These are phyloP conservation scores for Tenthredo mesomela DNA, from an alignment of 2,888 invertebrate genomes.

Conservation along the genomic window DNA sequence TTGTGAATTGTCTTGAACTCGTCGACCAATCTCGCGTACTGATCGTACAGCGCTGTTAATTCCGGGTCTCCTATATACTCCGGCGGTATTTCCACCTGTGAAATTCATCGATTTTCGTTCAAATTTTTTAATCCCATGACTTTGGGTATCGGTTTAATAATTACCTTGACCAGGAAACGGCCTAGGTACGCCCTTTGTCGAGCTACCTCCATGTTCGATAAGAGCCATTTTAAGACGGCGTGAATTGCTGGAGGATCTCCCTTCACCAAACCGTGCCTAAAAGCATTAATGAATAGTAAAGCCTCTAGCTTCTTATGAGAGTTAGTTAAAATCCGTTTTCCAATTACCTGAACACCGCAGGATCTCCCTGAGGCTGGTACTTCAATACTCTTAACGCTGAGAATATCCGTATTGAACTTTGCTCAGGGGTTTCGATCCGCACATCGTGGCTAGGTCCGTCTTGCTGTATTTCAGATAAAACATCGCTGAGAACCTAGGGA, in stretches of 20 bases:
- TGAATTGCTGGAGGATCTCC: slow-evolving; percentile 89
- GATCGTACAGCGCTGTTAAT: slow-evolving; percentile 84
- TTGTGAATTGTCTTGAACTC: slow-evolving; percentile 91
- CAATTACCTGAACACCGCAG: slow-evolving; percentile 68
- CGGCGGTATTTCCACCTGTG: slow-evolving; percentile 86
- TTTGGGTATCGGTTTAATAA: background rate
- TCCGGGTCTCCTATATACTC: slow-evolving; percentile 88
- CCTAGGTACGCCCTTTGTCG: slow-evolving; percentile 92
- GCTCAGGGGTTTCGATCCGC: slow-evolving; percentile 87
- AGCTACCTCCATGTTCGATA: slow-evolving; percentile 86
- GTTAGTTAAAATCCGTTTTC: background rate
- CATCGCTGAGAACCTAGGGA: slow-evolving; percentile 80
- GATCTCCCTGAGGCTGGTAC: slow-evolving; percentile 84
- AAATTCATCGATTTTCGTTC: slow-evolving; percentile 57
- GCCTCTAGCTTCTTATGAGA: background rate
- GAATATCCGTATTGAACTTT: slow-evolving; percentile 86
- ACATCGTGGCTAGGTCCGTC: slow-evolving; percentile 87
- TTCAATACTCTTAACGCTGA: slow-evolving; percentile 88
- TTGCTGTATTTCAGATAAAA: slow-evolving; percentile 80
- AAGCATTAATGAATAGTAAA: slow-evolving; percentile 52
- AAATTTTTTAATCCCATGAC: slow-evolving; percentile 64
- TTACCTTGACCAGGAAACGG: slow-evolving; percentile 73
- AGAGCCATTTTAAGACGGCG: slow-evolving; percentile 89
- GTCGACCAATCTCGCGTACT: slow-evolving; percentile 88
- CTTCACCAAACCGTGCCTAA: slow-evolving; percentile 84